Evolutionary conservation across 1,140 invertebrate species (phyloP), one percentile per base, ranked within the genome.

Genomic region (Babylonia areolata): DNA sequence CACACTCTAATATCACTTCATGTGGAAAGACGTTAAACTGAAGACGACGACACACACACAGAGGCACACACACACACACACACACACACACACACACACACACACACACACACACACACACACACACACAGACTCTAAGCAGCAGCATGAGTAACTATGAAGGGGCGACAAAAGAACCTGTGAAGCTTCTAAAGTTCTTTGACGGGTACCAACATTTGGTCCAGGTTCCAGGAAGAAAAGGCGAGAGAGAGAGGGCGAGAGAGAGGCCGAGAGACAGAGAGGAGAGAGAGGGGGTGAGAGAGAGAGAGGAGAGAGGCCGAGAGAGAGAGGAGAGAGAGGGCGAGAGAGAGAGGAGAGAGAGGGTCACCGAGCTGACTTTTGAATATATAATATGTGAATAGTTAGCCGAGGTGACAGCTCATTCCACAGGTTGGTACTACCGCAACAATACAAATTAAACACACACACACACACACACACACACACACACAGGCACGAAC

Each of bases 381-480:
- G 17, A 17, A 51, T 51, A 0, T 51, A 17, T 51, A 17, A 12
- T 51, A 17, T 51, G 46, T 51, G 46, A 12, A 51, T 12, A 51
- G 17, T 51, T 9, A 79, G 3, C 3, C 37, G 23, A 28, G 42
- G 35, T 6, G 15, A 33, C 77, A 79, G 35, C n/a, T n/a, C n/a
- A n/a, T n/a, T n/a, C n/a, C n/a, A n/a, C n/a, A n/a, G n/a, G n/a
- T n/a, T n/a, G n/a, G n/a, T n/a, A n/a, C n/a, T n/a, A n/a, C n/a
- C n/a, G n/a, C n/a, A n/a, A n/a, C n/a, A n/a, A n/a, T n/a, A n/a
- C n/a, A n/a, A n/a, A n/a, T n/a, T n/a, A n/a, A n/a, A n/a, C n/a
- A n/a, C n/a, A 79, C 77, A 79, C 77, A 79, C 77, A 78, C 77
- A 79, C 77, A 79, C 77, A 79, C 77, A 42, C 77, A 78, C 37